Evolutionary conservation across 2,888 invertebrate species (phyloP), one percentile per base, ranked within the genome.

Genomic region (Cantharis nigra): DNA sequence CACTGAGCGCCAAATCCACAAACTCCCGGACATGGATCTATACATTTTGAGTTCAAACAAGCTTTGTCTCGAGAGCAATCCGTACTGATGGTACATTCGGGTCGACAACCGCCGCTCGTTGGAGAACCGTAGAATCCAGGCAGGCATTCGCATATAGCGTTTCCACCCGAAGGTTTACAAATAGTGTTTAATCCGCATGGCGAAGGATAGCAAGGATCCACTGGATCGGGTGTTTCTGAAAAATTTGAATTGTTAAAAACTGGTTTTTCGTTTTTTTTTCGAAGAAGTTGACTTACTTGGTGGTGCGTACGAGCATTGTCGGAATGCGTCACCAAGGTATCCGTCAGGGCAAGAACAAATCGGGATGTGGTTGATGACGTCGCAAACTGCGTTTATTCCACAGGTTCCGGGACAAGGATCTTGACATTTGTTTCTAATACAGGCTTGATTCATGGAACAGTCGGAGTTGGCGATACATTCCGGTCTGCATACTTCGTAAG

Each of bases 401-500:
- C 97, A 97, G 2, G 95, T 94, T 81, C 94, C 94, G 62, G 93
- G 91, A 85, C 96, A 96, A 62, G 97, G 96, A 88, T 97, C 95
- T 79, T 93, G 91, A 85, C 97, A 97, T 85, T 94, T 94, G 81
- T 94, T 95, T 72, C 93, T 92, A 83, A 95, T 94, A 85, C 97
- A 97, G 3, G 96, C 94, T 81, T 93, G 93, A 81, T 95, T 92
- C 81, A 94, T 92, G 0, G 95, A 91, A 87, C 97, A 97, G 83
- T 97, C 97, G 0, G 94, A 93, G 85, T 96, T 97, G 49, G 94
- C 92, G 2, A 97, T 89, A 87, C 97, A 97, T 88, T 97, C 97
- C 0, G 96, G 96, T 81, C 94, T 91, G 85, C 95, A 95, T 65
- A 92, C 92, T 79, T 93, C 92, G 85, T 94, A 94, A 0, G 95